Conservation (phyloP, 2,888 invertebrate species). For the Acleris laterana region DNA sequence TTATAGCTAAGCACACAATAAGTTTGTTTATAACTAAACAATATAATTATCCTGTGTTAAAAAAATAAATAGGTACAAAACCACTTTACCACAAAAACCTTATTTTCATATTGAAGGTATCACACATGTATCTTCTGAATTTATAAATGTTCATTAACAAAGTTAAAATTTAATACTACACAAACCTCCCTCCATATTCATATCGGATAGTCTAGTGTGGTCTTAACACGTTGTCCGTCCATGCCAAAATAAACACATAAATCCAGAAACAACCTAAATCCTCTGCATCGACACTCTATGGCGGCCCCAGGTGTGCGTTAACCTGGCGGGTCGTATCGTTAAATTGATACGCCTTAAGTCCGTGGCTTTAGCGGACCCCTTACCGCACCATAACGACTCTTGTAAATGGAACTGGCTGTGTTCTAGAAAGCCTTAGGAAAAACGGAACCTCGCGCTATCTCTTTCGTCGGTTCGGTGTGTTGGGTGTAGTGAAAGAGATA, state of each 20-base stretch:
- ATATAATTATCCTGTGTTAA: too few species aligned
- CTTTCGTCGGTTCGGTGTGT: not conserved
- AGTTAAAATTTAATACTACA: too few species aligned
- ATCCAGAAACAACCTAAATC: constrained; percentile 5
- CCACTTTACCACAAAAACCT: too few species aligned
- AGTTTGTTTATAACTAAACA: too few species aligned
- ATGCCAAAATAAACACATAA: not conserved
- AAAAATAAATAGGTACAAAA: too few species aligned
- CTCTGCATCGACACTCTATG: constrained; percentile 44
- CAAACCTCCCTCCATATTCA: too few species aligned
- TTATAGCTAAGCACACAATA: too few species aligned
- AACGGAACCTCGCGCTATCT: not conserved
- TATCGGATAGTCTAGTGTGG: not conserved
- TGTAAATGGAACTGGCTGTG: constrained; percentile 19
- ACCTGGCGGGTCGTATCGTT: constrained; percentile 50
- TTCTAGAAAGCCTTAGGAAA: constrained; percentile 15
- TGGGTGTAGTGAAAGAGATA: not conserved
- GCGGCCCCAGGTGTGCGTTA: constrained; percentile 55
- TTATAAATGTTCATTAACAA: too few species aligned
- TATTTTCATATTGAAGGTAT: too few species aligned
- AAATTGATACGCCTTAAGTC: constrained; percentile 55
- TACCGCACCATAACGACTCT: constrained; percentile 17
- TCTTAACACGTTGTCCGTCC: not conserved
- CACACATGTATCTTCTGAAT: too few species aligned
- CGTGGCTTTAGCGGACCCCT: constrained; percentile 41